phyloP scores from a whole-genome alignment of 2,888 invertebrate genomes.

The Acleris literana region DNA sequence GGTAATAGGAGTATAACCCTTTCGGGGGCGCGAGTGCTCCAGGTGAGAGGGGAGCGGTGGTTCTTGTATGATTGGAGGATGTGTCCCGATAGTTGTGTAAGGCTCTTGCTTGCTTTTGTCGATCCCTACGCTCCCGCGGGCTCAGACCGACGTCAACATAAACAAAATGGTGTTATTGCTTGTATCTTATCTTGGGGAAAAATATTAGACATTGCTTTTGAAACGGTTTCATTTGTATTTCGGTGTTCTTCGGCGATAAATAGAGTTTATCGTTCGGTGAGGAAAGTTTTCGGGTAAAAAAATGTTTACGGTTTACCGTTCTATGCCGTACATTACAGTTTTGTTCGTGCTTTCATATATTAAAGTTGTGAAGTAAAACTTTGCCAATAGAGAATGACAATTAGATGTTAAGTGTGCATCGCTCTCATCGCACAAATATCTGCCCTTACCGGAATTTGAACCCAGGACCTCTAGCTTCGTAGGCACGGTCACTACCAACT shows the following conservation, averaged over 20 bases:
- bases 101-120: conserved; percentile 49
- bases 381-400: too few species aligned
- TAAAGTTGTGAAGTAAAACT: too few species aligned
- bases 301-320: neutral
- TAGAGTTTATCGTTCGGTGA: neutral
- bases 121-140: conserved; percentile 59
- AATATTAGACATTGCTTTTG: conserved; percentile 56
- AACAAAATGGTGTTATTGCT: conserved; percentile 76
- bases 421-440: too few species aligned
- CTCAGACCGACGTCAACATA: conserved; percentile 72
- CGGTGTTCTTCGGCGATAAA: conserved; percentile 19
- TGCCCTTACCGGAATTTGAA: too few species aligned
- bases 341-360: too few species aligned
- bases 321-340: too few species aligned
- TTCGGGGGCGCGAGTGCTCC: conserved; percentile 6
- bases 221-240: conserved; percentile 40
- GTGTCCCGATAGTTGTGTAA: conserved; percentile 59
- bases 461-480: too few species aligned
- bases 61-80: conserved; percentile 47
- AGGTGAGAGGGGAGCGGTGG: conserved; percentile 41
- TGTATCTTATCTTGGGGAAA: conserved; percentile 72
- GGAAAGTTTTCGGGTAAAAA: neutral
- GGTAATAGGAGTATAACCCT: conserved; percentile 39
- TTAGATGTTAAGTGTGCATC: too few species aligned
- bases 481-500: too few species aligned